These are phyloP conservation scores for Sturmia bella DNA, from an alignment of 2,888 invertebrate genomes.

Conservation along the genomic window DNA sequence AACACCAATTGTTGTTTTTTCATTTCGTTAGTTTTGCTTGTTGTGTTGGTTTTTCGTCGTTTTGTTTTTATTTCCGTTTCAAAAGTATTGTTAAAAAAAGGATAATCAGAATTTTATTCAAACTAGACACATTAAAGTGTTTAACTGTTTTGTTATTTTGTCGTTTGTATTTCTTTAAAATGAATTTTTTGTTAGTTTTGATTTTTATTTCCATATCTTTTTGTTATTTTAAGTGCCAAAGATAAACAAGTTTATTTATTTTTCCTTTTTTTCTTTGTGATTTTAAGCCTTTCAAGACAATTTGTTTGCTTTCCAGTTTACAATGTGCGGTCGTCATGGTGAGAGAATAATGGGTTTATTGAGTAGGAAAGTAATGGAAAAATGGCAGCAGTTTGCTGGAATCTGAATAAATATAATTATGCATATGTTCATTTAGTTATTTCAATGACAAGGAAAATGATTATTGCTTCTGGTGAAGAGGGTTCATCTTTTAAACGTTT, in stretches of 20 bases:
- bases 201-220: not conserved
- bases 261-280: slow-evolving; percentile 12
- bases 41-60: not conserved
- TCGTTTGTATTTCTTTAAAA: slow-evolving; percentile 16
- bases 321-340: slow-evolving; percentile 43
- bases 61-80: slow-evolving; percentile 45
- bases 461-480: too few relatives aligned
- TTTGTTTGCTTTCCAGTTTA: slow-evolving; percentile 22
- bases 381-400: not conserved
- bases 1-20: slow-evolving; percentile 50
- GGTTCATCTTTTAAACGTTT: too few relatives aligned
- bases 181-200: slow-evolving; percentile 16
- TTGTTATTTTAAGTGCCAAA: slow-evolving; percentile 53
- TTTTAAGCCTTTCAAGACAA: slow-evolving; percentile 6
- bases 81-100: slow-evolving; percentile 35
- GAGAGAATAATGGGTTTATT: slow-evolving; percentile 15
- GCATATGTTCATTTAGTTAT: too few relatives aligned
- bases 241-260: slow-evolving; percentile 44
- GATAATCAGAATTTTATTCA: slow-evolving; percentile 44
- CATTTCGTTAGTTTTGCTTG: slow-evolving; percentile 45
- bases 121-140: slow-evolving; percentile 43
- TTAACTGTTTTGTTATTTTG: not conserved
- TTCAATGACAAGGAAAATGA: too few relatives aligned
- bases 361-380: not conserved
- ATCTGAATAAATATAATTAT: too few relatives aligned